phyloP scores from a whole-genome alignment of 2,888 invertebrate species.

The Microctonus brassicae region DNA sequence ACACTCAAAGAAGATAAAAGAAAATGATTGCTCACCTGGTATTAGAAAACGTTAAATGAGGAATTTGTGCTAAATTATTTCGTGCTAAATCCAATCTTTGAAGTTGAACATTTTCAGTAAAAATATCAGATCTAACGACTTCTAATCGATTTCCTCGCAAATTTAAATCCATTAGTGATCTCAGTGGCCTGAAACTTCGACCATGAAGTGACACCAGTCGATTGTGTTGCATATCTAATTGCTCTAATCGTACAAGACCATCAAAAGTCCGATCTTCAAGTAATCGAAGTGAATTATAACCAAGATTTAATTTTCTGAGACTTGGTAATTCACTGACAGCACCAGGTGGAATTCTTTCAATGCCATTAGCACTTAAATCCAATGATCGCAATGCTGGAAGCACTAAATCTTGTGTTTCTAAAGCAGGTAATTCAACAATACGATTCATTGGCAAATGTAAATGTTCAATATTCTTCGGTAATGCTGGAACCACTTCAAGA shows the following conservation, averaged over 20 bases:
- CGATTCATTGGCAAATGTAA: slow-evolving; percentile 80
- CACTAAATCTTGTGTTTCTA: slow-evolving; percentile 78
- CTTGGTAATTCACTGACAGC: slow-evolving; percentile 78
- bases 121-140: slow-evolving; percentile 77
- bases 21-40: slow-evolving; percentile 62
- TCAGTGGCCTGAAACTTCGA: slow-evolving; percentile 76
- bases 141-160: slow-evolving; percentile 84
- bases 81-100: slow-evolving; percentile 81
- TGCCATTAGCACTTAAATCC: slow-evolving; percentile 82
- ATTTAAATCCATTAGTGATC: slow-evolving; percentile 79
- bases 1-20: slow-evolving; percentile 3
- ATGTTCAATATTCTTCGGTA: slow-evolving; percentile 84
- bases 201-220: slow-evolving; percentile 78
- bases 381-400: slow-evolving; percentile 81
- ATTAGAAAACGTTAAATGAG: slow-evolving; percentile 74
- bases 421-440: slow-evolving; percentile 76
- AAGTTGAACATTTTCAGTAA: slow-evolving; percentile 77
- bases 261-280: slow-evolving; percentile 80
- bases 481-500: slow-evolving; percentile 81
- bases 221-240: slow-evolving; percentile 82
- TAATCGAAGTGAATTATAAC: slow-evolving; percentile 79
- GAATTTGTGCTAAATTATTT: slow-evolving; percentile 80
- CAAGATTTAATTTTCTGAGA: slow-evolving; percentile 79
- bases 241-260: slow-evolving; percentile 79
- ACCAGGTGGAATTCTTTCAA: slow-evolving; percentile 78